These are phyloP conservation scores for Cryptus viduatorius DNA, from an alignment of 2,888 invertebrate species.

Conservation along the genomic window DNA sequence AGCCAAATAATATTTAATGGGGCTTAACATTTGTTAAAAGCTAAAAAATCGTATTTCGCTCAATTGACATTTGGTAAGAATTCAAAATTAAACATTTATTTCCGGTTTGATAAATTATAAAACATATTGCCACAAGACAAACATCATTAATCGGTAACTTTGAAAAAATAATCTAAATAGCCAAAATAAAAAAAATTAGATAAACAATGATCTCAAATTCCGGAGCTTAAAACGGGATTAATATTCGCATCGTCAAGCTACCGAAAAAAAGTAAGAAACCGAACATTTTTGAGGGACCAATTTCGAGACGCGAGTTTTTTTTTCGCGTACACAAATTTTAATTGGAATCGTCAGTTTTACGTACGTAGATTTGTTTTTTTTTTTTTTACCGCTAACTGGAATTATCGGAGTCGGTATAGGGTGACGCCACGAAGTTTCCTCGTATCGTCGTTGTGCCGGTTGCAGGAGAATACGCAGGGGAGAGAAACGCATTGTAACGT, in stretches of 20 bases:
- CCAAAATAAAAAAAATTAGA: too few relatives aligned
- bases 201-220: too few relatives aligned
- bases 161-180: too few relatives aligned
- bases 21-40: too few relatives aligned
- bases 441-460: constrained; percentile 16
- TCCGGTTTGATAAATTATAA: too few relatives aligned
- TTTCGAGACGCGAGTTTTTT: constrained; percentile 18
- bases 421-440: constrained; percentile 15
- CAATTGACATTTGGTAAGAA: too few relatives aligned
- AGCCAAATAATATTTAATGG: too few relatives aligned
- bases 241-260: too few relatives aligned
- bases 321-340: constrained; percentile 45
- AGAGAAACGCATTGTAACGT: constrained; percentile 44
- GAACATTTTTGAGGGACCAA: neutral
- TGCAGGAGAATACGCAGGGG: constrained; percentile 11
- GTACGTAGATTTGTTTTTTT: constrained; percentile 29
- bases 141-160: neutral
- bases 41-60: too few relatives aligned
- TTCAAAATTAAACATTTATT: too few relatives aligned
- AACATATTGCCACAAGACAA: too few relatives aligned
- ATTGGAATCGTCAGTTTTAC: constrained; percentile 54
- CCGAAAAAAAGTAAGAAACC: neutral
- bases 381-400: constrained; percentile 54
- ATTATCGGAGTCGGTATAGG: constrained; percentile 24
- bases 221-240: too few relatives aligned